Conservation (phyloP, 1,140 invertebrate genomes). For the Aphelenchoides avenae region DNA sequence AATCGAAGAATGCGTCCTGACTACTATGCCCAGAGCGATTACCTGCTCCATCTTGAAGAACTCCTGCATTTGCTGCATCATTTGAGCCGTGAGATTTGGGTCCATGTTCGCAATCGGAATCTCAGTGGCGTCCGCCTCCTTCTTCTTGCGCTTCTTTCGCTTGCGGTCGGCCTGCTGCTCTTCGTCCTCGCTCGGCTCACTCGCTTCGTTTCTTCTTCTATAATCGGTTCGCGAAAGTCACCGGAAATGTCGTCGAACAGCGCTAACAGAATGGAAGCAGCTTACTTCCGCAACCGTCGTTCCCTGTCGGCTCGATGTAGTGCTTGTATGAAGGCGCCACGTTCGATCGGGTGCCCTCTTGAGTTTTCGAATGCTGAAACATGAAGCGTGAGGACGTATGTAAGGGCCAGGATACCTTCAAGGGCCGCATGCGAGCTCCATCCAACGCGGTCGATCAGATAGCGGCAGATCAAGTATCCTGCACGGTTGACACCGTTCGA, state of each 20-base stretch:
- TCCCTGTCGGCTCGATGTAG: constrained; percentile 54
- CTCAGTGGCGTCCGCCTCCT: constrained; percentile 18
- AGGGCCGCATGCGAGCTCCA: constrained; percentile 44
- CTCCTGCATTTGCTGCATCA: constrained; percentile 38
- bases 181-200: constrained; percentile 22
- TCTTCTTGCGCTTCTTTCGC: constrained; percentile 46
- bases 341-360: constrained; percentile 63
- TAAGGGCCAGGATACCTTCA: constrained; percentile 57
- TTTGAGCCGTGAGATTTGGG: constrained; percentile 19
- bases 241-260: background rate
- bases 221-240: constrained; percentile 11
- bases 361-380: constrained; percentile 61
- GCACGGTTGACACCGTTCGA: constrained; percentile 85
- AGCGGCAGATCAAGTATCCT: constrained; percentile 77
- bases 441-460: constrained; percentile 65
- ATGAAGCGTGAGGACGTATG: constrained; percentile 67
- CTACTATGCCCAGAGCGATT: background rate
- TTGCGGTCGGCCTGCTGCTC: constrained; percentile 27
- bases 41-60: constrained; percentile 35
- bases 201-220: constrained; percentile 23
- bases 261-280: constrained; percentile 21
- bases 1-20: background rate
- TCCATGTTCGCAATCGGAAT: constrained; percentile 22
- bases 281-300: constrained; percentile 16
- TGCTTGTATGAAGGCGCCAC: constrained; percentile 61